Percentiles rank a stretch among this genome's conserved stretches.
Conservation (phyloP, 2,888 invertebrate genomes). For the Ephialtes manifestator region DNA sequence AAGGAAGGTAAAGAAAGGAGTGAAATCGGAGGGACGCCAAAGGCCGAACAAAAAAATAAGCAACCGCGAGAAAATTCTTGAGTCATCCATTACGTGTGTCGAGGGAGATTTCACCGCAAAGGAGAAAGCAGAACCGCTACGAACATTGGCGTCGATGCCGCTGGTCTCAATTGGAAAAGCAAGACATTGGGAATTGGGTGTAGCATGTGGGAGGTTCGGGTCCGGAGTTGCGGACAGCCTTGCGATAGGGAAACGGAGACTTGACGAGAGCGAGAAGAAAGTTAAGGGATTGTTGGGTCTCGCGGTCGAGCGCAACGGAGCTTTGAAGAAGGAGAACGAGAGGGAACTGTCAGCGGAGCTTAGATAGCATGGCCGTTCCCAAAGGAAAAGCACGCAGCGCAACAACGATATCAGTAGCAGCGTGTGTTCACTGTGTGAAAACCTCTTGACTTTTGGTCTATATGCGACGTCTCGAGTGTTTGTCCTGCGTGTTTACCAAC, state of each 20-base stretch:
- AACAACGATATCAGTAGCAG: conserved; percentile 19
- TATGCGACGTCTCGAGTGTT: background rate
- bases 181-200: conserved; percentile 23
- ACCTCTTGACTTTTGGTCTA: conserved; percentile 71
- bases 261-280: conserved; percentile 25
- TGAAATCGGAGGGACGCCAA: conserved; percentile 15
- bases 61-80: conserved; percentile 80
- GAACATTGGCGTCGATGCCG: conserved; percentile 46
- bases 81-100: conserved; percentile 81
- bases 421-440: conserved; percentile 73
- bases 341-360: conserved; percentile 78
- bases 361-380: conserved; percentile 79
- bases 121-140: conserved; percentile 67
- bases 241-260: conserved; percentile 28
- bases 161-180: conserved; percentile 34
- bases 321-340: conserved; percentile 44
- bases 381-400: conserved; percentile 76
- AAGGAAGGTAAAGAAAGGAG: background rate
- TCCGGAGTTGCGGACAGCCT: conserved; percentile 33
- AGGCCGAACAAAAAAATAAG: conserved; percentile 49
- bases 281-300: conserved; percentile 29
- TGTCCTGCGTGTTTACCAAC: background rate
- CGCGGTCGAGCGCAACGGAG: conserved; percentile 34
- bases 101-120: conserved; percentile 78
- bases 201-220: conserved; percentile 27